These are phyloP conservation scores for Aphelocoma californica DNA, from an alignment of 2,797 vertebrate genomes.

Conservation along the genomic window DNA sequence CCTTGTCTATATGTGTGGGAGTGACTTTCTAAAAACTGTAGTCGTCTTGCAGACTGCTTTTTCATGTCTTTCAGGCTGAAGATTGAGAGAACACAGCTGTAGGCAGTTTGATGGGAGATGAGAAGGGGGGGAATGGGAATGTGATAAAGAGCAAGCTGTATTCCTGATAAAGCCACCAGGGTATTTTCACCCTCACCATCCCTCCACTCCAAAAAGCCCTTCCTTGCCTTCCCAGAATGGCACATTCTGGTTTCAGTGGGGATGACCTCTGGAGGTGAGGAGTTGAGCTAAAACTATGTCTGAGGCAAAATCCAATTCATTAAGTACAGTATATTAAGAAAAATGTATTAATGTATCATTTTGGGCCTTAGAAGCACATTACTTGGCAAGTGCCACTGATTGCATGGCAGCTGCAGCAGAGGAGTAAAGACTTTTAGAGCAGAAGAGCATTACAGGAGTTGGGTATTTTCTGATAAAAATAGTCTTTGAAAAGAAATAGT, in stretches of 20 bases:
- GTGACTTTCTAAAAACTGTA: neutral
- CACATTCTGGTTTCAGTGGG: neutral
- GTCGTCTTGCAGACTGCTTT: neutral
- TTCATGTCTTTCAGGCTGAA: slow-evolving; percentile 3
- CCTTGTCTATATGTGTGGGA: neutral
- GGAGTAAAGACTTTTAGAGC: neutral
- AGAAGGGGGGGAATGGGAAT: neutral
- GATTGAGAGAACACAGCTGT: slow-evolving; percentile 14
- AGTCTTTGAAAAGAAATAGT: neutral
- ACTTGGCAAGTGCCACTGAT: neutral
- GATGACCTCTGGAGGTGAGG: neutral
- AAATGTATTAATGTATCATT: neutral
- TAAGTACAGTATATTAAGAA: neutral
- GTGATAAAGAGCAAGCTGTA: neutral
- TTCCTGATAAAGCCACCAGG: neutral
- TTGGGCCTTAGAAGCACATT: neutral
- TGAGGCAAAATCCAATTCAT: neutral
- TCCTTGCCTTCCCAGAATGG: neutral
- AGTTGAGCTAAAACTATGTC: neutral
- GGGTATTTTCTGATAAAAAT: slow-evolving; percentile 18
- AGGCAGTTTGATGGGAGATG: slow-evolving; percentile 22
- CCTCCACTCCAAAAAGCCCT: neutral
- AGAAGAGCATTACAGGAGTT: neutral
- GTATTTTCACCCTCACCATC: neutral
- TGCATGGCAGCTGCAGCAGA: neutral